These are phyloP conservation scores for Rhinolophus sinicus DNA, from an alignment of 2,113 vertebrate species.

Conservation along the genomic window DNA sequence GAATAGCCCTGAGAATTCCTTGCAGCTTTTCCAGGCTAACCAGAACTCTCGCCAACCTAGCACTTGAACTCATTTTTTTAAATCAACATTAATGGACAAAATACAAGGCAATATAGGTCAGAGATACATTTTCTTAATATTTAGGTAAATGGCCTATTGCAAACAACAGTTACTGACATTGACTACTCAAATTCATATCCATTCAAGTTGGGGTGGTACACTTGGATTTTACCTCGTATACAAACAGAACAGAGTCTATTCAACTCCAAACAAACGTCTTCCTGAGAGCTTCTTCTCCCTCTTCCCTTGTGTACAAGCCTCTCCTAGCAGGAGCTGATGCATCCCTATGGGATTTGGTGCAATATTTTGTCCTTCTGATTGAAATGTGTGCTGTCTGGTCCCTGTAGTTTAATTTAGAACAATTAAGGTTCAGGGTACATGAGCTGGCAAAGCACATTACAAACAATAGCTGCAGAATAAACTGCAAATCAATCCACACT, in stretches of 20 bases:
- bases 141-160: background rate
- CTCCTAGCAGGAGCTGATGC: slow-evolving; percentile 73
- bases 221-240: slow-evolving; percentile 67
- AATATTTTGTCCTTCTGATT: slow-evolving; percentile 88
- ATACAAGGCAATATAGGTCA: background rate
- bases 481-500: slow-evolving; percentile 89
- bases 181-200: background rate
- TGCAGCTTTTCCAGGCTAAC: background rate
- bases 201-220: background rate
- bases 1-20: background rate
- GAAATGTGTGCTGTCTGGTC: slow-evolving; percentile 88
- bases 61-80: background rate
- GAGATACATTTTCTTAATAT: background rate
- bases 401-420: slow-evolving; percentile 91
- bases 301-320: slow-evolving; percentile 74
- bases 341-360: slow-evolving; percentile 84
- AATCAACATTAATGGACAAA: background rate
- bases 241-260: slow-evolving; percentile 76
- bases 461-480: slow-evolving; percentile 88
- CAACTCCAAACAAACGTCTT: slow-evolving; percentile 79
- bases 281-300: slow-evolving; percentile 80
- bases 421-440: slow-evolving; percentile 89
- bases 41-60: background rate
- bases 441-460: slow-evolving; percentile 89
- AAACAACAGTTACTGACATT: background rate